Percentiles rank a stretch among this genome's conserved stretches.
phyloP scores from a whole-genome alignment of 1,140 invertebrate species.

The Oryctes rhinoceros region DNA sequence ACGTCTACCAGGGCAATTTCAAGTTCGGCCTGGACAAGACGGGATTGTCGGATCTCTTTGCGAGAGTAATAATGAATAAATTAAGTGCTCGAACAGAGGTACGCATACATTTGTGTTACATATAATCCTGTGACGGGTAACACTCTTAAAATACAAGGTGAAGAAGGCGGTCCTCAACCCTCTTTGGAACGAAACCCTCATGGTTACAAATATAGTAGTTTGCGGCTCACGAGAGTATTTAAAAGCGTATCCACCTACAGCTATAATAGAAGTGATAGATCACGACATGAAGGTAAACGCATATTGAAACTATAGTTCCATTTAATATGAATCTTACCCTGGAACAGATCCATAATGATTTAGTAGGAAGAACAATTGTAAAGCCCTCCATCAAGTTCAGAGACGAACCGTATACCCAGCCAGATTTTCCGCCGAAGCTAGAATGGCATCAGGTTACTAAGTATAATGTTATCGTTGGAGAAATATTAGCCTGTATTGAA shows the following conservation, averaged over 20 bases:
- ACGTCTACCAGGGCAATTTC: constrained; percentile 71
- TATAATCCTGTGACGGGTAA: not conserved
- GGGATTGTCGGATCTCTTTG: constrained; percentile 64
- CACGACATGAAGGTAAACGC: constrained; percentile 49
- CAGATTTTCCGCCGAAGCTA: constrained; percentile 65
- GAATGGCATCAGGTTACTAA: constrained; percentile 65
- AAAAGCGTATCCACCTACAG: constrained; percentile 61
- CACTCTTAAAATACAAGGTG: constrained; percentile 51
- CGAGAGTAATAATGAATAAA: constrained; percentile 59
- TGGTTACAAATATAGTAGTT: constrained; percentile 62
- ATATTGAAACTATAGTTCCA: not conserved
- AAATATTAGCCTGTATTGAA: constrained; percentile 68
- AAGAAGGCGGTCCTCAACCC: constrained; percentile 64
- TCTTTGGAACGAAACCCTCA: constrained; percentile 69
- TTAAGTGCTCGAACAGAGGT: constrained; percentile 26
- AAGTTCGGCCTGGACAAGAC: constrained; percentile 64
- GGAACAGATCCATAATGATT: constrained; percentile 63
- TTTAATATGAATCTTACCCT: not conserved
- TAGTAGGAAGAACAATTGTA: constrained; percentile 65
- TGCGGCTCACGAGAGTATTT: constrained; percentile 64
- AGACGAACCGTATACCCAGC: constrained; percentile 60
- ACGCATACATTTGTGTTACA: not conserved
- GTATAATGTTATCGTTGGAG: constrained; percentile 61
- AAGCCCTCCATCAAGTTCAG: constrained; percentile 64
- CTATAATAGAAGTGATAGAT: constrained; percentile 61